These are phyloP conservation scores for Malurus splendens DNA, from an alignment of 2,797 vertebrate genomes.

Conservation along the genomic window DNA sequence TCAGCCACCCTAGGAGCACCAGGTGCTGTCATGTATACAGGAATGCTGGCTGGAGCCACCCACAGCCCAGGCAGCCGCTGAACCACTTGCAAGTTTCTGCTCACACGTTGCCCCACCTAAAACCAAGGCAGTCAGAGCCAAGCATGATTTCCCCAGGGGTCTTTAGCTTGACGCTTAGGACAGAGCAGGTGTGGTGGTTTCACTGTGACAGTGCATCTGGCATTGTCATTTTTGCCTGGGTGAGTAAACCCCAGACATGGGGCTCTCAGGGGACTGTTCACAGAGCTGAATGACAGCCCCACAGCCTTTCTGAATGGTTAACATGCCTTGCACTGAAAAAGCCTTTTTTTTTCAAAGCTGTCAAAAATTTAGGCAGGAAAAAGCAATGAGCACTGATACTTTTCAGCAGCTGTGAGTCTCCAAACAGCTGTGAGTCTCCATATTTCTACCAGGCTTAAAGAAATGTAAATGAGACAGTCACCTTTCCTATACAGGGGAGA, in stretches of 20 bases:
- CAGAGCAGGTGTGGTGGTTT: neutral
- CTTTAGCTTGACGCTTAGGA: neutral
- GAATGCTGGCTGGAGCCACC: neutral
- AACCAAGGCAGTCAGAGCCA: neutral
- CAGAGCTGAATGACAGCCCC: neutral
- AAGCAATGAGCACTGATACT: neutral
- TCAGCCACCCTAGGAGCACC: neutral
- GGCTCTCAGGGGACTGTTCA: neutral
- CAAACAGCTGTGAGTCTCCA: neutral
- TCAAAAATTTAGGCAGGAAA: neutral
- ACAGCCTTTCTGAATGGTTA: neutral
- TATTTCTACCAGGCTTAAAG: neutral
- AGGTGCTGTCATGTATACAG: neutral
- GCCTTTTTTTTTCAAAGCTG: neutral
- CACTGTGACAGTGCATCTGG: neutral
- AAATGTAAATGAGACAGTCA: neutral
- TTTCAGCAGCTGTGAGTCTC: neutral
- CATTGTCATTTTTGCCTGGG: neutral
- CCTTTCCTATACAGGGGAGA: neutral
- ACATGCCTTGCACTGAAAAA: neutral
- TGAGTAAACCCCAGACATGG: neutral
- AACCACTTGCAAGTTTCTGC: neutral
- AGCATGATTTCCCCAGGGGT: neutral
- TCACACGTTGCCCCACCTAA: neutral
- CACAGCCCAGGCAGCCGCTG: rapidly evolving